Evolutionary conservation across 2,113 vertebrate species (phyloP).

Genomic region (Ochotona curzoniae): DNA sequence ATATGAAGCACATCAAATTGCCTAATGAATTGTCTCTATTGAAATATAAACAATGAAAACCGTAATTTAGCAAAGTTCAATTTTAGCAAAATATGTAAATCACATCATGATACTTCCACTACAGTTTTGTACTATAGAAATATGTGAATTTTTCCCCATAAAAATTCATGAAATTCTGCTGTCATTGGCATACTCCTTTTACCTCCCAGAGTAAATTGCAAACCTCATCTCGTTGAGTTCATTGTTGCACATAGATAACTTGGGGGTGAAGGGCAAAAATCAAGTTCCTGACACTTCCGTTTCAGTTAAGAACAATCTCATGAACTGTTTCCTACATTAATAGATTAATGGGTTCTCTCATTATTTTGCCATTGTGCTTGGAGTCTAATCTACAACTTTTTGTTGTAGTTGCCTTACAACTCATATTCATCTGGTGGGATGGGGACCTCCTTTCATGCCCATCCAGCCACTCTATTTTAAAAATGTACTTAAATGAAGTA

Average conservation of each 20-base stretch:
- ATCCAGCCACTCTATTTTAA: neutral
- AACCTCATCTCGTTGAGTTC: neutral
- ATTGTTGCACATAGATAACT: neutral
- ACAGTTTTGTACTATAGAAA: neutral
- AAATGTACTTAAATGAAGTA: neutral
- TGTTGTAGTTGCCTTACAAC: neutral
- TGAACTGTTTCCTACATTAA: neutral
- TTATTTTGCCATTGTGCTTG: neutral
- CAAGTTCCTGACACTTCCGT: neutral
- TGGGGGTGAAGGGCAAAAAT: neutral
- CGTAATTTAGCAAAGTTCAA: slow-evolving; percentile 60
- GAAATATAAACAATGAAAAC: slow-evolving; percentile 59
- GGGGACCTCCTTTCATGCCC: neutral
- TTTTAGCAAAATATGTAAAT: slow-evolving; percentile 45
- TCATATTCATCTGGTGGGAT: neutral
- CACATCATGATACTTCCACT: slow-evolving; percentile 2
- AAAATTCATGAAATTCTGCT: neutral
- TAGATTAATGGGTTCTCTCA: neutral
- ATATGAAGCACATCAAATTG: slow-evolving; percentile 54
- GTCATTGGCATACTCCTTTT: neutral
- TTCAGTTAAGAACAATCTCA: neutral
- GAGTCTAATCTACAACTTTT: neutral
- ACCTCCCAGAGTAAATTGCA: slow-evolving; percentile 6
- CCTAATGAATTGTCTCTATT: slow-evolving; percentile 58
- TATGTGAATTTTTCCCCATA: neutral